phyloP scores from a whole-genome alignment of 2,797 vertebrate genomes.

The Oceanodroma leucorhoa region DNA sequence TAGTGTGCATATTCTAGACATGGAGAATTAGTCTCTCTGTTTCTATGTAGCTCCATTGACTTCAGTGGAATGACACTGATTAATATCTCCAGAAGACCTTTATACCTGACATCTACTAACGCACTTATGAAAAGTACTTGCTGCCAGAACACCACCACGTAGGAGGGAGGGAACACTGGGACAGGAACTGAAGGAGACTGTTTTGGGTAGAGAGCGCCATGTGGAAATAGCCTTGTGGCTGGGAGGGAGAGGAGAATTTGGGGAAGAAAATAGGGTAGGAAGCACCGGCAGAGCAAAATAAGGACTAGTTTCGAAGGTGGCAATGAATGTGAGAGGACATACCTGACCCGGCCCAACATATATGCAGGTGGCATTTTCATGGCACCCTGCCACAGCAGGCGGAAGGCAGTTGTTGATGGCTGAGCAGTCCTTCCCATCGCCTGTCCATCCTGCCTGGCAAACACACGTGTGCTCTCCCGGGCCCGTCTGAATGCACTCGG shows the following conservation, averaged over 20 bases:
- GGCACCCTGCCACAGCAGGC: constrained; percentile 77
- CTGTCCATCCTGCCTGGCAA: constrained; percentile 88
- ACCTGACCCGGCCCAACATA: constrained; percentile 92
- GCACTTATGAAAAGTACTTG: not conserved
- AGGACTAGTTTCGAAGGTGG: not conserved
- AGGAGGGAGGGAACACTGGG: not conserved
- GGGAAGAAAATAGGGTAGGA: not conserved
- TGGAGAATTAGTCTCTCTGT: not conserved
- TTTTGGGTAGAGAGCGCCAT: not conserved
- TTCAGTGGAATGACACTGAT: not conserved
- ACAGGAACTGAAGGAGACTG: not conserved
- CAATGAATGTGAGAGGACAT: not conserved
- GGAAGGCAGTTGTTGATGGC: constrained; percentile 86
- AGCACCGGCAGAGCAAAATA: not conserved
- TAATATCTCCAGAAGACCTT: not conserved
- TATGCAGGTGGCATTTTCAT: constrained; percentile 86
- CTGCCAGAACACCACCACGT: not conserved
- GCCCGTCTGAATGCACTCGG: constrained; percentile 82
- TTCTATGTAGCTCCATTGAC: not conserved
- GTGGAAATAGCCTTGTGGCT: not conserved
- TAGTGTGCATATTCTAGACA: not conserved
- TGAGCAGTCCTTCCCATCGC: constrained; percentile 84
- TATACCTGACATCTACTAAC: not conserved
- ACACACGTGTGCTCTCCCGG: constrained; percentile 74
- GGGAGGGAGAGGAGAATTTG: not conserved